Percentiles rank a stretch among this genome's conserved stretches.
Conservation (phyloP, 92 coral and sea anemone genomes). For the Epizoanthus illoricatus region DNA sequence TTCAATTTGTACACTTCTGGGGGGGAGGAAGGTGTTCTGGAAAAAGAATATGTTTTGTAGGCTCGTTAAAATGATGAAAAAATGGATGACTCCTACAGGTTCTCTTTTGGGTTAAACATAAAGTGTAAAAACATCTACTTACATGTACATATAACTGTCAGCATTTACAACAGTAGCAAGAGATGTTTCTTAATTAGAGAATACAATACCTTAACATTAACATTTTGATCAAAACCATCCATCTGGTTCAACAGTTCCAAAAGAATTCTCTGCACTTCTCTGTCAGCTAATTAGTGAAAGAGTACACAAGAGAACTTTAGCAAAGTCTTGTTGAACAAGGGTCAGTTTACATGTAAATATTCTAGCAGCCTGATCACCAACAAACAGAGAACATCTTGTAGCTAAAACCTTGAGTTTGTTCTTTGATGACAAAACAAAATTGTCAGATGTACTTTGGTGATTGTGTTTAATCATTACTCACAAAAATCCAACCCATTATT, state of each 20-base stretch:
- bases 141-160: too few species aligned
- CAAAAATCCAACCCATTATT: too few species aligned
- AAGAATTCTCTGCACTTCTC: slow-evolving; percentile 97
- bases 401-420: too few species aligned
- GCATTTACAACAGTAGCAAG: background rate
- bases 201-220: slow-evolving; percentile 86
- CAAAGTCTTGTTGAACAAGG: background rate
- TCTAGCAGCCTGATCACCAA: background rate
- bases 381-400: background rate
- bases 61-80: too few species aligned
- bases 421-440: too few species aligned
- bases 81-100: too few species aligned
- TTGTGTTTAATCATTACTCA: too few species aligned
- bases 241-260: slow-evolving; percentile 96
- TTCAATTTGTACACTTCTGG: too few species aligned
- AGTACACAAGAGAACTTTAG: background rate
- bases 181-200: background rate
- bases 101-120: too few species aligned
- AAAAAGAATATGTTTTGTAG: too few species aligned
- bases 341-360: background rate
- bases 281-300: slow-evolving; percentile 76
- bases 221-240: slow-evolving; percentile 99
- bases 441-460: too few species aligned
- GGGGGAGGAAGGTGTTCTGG: too few species aligned
- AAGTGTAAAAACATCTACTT: background rate